Evolutionary conservation across 1,140 invertebrate species (phyloP).

Genomic region (Atta texana): DNA sequence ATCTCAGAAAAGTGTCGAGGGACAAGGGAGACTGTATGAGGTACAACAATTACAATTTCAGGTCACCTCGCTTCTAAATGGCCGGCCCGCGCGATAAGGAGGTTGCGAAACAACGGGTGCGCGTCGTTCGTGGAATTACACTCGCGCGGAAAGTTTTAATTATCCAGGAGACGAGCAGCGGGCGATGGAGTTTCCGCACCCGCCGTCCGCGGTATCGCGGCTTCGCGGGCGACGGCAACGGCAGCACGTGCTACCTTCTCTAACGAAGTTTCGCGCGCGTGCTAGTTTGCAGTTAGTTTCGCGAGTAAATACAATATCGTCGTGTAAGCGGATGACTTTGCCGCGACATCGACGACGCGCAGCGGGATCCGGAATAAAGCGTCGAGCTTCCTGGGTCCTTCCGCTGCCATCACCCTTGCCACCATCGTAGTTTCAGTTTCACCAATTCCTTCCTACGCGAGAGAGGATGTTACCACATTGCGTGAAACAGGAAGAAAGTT

Average conservation of each 20-base stretch:
- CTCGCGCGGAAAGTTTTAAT: conserved; percentile 70
- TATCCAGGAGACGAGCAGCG: conserved; percentile 62
- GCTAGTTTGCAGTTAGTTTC: conserved; percentile 69
- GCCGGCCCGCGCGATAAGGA: conserved; percentile 50
- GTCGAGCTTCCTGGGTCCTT: conserved; percentile 24
- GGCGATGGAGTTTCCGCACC: conserved; percentile 51
- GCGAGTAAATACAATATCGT: conserved; percentile 71
- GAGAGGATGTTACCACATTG: conserved; percentile 12
- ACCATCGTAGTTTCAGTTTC: conserved; percentile 14
- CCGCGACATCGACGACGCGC: conserved; percentile 41
- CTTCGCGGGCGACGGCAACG: conserved; percentile 12
- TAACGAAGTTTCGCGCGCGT: conserved; percentile 63
- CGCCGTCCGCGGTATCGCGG: conserved; percentile 56
- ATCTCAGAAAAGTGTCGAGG: neutral
- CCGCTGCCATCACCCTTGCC: neutral
- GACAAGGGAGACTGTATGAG: neutral
- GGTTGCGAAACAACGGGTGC: conserved; percentile 49
- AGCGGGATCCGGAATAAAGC: conserved; percentile 44
- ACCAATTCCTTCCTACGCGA: neutral
- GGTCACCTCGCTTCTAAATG: conserved; percentile 42
- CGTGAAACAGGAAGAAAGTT: conserved; percentile 28
- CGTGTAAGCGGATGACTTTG: conserved; percentile 64
- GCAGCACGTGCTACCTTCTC: conserved; percentile 61
- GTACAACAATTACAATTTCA: conserved; percentile 33
- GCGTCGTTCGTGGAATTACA: conserved; percentile 61